Conservation (phyloP, 2,797 vertebrate species). For the Rhabdomys pumilio region DNA sequence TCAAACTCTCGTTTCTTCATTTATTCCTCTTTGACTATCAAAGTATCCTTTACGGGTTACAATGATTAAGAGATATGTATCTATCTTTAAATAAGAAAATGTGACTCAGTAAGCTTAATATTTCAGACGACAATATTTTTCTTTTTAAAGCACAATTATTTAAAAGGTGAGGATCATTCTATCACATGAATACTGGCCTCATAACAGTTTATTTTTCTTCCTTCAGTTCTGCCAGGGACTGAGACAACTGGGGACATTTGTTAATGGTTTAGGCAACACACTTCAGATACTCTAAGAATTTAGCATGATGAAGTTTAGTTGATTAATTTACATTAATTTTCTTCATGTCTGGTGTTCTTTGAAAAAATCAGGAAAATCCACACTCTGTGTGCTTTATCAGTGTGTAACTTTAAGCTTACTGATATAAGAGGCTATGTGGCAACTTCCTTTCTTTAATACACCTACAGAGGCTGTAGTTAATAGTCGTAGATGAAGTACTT, state of each 20-base stretch:
- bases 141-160: conserved; percentile 65
- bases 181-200: conserved; percentile 40
- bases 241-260: conserved; percentile 68
- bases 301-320: conserved; percentile 77
- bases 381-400: conserved; percentile 43
- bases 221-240: conserved; percentile 68
- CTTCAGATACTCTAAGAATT: conserved; percentile 66
- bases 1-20: conserved; percentile 43
- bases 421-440: not conserved
- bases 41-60: conserved; percentile 76
- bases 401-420: conserved; percentile 54
- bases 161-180: conserved; percentile 69
- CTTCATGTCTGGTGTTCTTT: conserved; percentile 64
- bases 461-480: conserved; percentile 30
- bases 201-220: conserved; percentile 61
- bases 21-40: conserved; percentile 47
- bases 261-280: conserved; percentile 57
- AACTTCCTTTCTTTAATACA: not conserved
- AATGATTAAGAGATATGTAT: conserved; percentile 75
- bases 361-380: conserved; percentile 66
- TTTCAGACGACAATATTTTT: conserved; percentile 72
- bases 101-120: conserved; percentile 68
- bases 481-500: conserved; percentile 15
- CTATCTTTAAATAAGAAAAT: conserved; percentile 80
- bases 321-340: conserved; percentile 74